Base-by-base conservation (phyloP, 2,113 vertebrate genomes). In the Tiliqua scincoides region DNA sequence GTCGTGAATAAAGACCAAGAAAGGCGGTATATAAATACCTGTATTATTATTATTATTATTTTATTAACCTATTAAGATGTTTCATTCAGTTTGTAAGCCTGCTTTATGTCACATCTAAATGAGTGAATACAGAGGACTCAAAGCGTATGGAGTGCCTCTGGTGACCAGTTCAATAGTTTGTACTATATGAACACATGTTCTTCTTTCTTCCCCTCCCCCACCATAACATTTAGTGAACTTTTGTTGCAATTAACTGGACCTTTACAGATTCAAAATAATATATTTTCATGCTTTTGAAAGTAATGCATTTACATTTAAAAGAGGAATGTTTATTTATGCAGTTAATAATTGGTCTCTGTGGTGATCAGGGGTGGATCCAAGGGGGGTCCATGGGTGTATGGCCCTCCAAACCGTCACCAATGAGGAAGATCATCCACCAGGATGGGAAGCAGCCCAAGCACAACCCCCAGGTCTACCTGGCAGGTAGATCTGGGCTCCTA, bases 181-280 rank as follows among this genome's bases (percentile, higher is more conserved):
- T 68, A 6, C 43, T 48, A 40, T 80, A 48, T 20, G 48, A 3
- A 54, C 68, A 32, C 6, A 67, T 63, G 17, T 27, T n/a, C 18
- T 68, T 68, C 21, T 48, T 25, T 35, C 61, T 25, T 35, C 61
- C 27, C 57, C 35, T 2, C 78, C 76, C 75, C 70, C 85, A 82
- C 40, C 86, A 61, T 84, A 82, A 93, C 91, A 85, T 75, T 63
- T 83, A 79, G 52, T 62, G 92, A 35, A 30, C 91, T 88, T 48
- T 79, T 91, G 61, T 87, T n/a, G 18, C 83, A 84, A 77, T 92
- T 67, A 87, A 59, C 85, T 54, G 87, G 84, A 15, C 79, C 75
- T 91, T 91, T 87, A 80, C 71, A 87, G 90, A 84, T 6, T 32
- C 76, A 90, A 89, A 84, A 83, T 83, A 27, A 90, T 85, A 63